Base-by-base conservation (phyloP, 2,888 invertebrate genomes). In the Nemurella pictetii region DNA sequence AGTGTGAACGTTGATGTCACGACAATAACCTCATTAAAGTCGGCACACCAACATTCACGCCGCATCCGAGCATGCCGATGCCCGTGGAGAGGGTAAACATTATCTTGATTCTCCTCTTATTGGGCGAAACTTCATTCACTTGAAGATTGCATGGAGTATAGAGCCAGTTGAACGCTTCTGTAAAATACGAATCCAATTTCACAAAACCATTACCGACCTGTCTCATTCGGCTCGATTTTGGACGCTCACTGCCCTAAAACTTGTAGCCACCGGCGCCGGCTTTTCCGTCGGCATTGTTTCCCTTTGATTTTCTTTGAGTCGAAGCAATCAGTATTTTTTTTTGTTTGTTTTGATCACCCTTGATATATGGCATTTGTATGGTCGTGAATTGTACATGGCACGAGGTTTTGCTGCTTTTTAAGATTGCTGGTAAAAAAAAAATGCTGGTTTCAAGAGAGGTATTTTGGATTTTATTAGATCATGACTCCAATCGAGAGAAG, bases 121-220 rank as follows among this genome's bases (percentile, higher is more conserved):
- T 78, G 78, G 78, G 20, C 55, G 55, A 5, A 29, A 20, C 78
- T 78, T 78, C 78, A 78, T 78, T 78, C 78, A 78, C 78, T 78
- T 30, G 26, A 7, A 30, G 78, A 78, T 78, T 78, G 78, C 29
- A 30, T 29, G 28, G 28, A 29, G 28, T 0, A 74, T n/a, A n/a
- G n/a, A 4, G 28, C 30, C 26, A 30, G 78, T 78, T n/a, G 28
- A n/a, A 28, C 28, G 55, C 72, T 72, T 82, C 72, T 72, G 27
- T 27, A 82, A 82, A 82, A 55, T 55, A 82, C 82, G 82, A 82
- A 82, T 82, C 82, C 82, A 82, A 82, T 82, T 82, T 55, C 82
- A 72, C 82, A 30, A 82, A 82, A 72, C 82, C 82, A 82, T 82
- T 82, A 82, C 82, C 72, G 82, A 82, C 72, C 82, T 82, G 82